Base-by-base conservation (phyloP, 2,888 invertebrate genomes). In the Hyposoter dolosus region DNA sequence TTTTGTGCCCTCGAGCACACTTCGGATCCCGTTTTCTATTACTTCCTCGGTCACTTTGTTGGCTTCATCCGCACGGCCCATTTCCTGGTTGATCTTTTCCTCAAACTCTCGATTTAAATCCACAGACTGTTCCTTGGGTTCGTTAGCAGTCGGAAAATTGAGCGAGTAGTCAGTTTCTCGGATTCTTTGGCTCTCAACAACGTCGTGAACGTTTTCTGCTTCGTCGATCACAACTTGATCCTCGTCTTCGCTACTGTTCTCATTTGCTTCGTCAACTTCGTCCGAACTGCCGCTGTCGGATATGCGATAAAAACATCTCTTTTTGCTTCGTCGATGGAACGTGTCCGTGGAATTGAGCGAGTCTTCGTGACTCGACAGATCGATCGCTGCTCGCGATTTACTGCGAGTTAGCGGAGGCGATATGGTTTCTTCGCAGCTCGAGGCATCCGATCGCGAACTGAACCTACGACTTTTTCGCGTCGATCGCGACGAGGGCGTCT, bases 321-420 rank as follows among this genome's bases (percentile, higher is more conserved):
- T 2, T 9, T 50, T 50, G 2, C n/a, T 15, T 50, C n/a, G 15
- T 4, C 6, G 47, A n/a, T 50, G 15, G 47, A 50, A 50, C 47
- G 17, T 17, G 3, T 50, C 47, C 15, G 1, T 32, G 9, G 32
- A 35, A 12, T 56, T 23, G 15, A 15, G 3, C 3, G 43, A n/a
- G 19, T 10, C 23, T 0, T 50, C 72, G 43, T 9, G 9, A n/a
- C 2, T 60, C 47, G 15, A 7, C 17, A 28, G 65, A 23, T 80
- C 65, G 7, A 66, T n/a, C 23, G 50, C 72, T 7, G 72, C 72
- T 3, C 80, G 65, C 23, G 80, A 81, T 66, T 35, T 60, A 53
- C 72, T 81, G 3, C 80, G 80, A 4, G 80, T 81, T 17, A 72
- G 1, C 9, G 80, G 72, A 19, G 4, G 35, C 32, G 23, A 28